Evolutionary conservation across 2,888 invertebrate genomes (phyloP), one percentile per base, ranked within the genome.

Genomic region (Cantharis rustica): DNA sequence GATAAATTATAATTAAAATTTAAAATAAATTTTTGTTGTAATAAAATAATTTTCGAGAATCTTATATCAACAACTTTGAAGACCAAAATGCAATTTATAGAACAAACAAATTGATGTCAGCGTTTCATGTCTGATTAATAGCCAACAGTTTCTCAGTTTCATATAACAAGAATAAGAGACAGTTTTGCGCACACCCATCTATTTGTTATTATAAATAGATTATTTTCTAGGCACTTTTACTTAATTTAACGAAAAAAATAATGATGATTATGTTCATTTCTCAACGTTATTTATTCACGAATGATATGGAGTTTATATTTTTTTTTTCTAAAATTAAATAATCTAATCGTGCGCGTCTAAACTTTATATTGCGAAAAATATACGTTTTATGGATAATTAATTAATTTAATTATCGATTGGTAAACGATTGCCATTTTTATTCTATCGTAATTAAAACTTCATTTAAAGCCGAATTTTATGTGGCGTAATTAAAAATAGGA

Each of bases 121-220:
- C 66, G 66, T 72, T 66, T 61, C 68, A 72, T 72, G 66, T 72
- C 72, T 72, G 72, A 72, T 72, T 72, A 72, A 72, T 72, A 72
- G 72, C 72, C 20, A 15, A 20, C 23, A 47, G 68, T 72, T 23
- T 68, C 66, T 72, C 68, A 72, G 72, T 72, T 72, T 72, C 72
- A 72, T 66, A 72, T 72, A 72, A 66, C 72, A 61, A 15, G 72
- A 72, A 72, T 72, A 61, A 62, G 47, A 68, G 61, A 47, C 72
- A 66, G 31, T 72, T 68, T 15, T 64, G 47, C 47, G 47, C 16
- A 69, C 64, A 68, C 23, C 47, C 66, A 68, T 26, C 64, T 66
- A 71, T 47, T 47, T 47, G 47, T 47, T 47, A 47, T 47, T 47
- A 47, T 47, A 47, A 47, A 47, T 71, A 71, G 71, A 62, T 23